Percentiles rank a stretch among this genome's conserved stretches.
Evolutionary conservation across 2,113 vertebrate species (phyloP).

Genomic region (Misgurnus anguillicaudatus): DNA sequence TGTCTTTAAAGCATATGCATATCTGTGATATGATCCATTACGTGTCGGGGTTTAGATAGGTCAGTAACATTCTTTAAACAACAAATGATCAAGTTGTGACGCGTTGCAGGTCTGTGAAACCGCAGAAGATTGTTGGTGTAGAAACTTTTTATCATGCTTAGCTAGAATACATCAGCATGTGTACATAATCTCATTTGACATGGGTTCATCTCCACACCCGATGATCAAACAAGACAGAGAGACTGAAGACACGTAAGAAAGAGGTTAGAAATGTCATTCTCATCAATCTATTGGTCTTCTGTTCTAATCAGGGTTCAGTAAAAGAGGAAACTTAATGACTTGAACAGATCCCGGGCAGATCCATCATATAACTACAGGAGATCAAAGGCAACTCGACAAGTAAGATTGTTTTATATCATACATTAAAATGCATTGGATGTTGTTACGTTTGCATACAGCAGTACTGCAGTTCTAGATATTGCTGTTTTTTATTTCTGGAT

Average conservation of each 20-base stretch:
- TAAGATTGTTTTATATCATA: not conserved
- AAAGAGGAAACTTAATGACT: constrained; percentile 3
- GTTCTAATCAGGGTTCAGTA: not conserved
- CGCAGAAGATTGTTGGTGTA: too few species aligned
- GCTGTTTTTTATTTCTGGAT: too few species aligned
- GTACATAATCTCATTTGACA: constrained; percentile 45
- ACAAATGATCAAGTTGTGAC: not conserved
- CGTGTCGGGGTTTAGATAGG: not conserved
- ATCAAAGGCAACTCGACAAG: not conserved
- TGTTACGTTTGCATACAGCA: too few species aligned
- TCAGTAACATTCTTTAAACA: not conserved
- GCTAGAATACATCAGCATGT: constrained; percentile 13
- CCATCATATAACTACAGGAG: constrained; percentile 23
- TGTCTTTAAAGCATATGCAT: too few species aligned
- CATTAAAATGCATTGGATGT: not conserved
- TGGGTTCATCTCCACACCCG: constrained; percentile 68
- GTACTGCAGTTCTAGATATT: too few species aligned
- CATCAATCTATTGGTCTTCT: not conserved
- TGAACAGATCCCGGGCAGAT: not conserved
- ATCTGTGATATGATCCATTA: too few species aligned
- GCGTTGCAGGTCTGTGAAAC: not conserved
- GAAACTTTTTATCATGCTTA: not conserved
- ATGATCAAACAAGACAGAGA: constrained; percentile 67
- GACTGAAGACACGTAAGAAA: constrained; percentile 57
- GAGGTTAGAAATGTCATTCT: constrained; percentile 41